Base-by-base conservation (phyloP, 2,797 vertebrate genomes). In the Hyperoplus lanceolatus region DNA sequence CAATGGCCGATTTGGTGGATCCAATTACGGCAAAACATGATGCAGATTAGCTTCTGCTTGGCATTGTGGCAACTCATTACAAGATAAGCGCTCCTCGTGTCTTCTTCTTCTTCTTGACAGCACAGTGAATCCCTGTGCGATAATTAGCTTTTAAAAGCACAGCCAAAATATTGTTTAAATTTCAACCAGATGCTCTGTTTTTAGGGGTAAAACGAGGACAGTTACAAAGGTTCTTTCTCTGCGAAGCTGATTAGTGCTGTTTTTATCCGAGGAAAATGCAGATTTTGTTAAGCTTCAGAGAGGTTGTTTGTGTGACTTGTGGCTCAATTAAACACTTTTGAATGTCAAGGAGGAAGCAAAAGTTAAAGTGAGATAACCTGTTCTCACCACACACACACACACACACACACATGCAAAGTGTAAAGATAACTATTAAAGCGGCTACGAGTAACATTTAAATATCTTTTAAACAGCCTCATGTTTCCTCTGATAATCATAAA, bases 111-210 rank as follows among this genome's bases (percentile, higher is more conserved):
- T 77, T 84, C 48, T 18, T 53, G 42, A 45, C 58, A 45, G 15
- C 69, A 15, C 51, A 70, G 79, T 29, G 50, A 65, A 70, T 83
- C 68, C 6, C 41, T 69, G 45, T 10, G 50, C 89, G 86, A 86
- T 90, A 89, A 87, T 85, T 89, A 54, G 62, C 39, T 90, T 81
- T 82, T 78, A 66, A 86, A 56, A 39, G 18, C 60, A 73, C 66
- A 77, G 76, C 80, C 75, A 80, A 79, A 71, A 76, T 70, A 70
- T 66, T 77, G 65, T 78, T 60, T 78, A 84, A 38, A 90, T 81
- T 86, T 89, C 16, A 62, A 79, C 48, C 76, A 83, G 77, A 81
- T 68, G 39, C 65, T 65, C 10, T 61, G 45, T 80, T 84, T 86
- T 53, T 58, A 8, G 11, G 29, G 29, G 29, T 29, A 29, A 29